Evolutionary conservation across 2,797 vertebrate genomes (phyloP).

Genomic region (Hypotaenidia philippensis): DNA sequence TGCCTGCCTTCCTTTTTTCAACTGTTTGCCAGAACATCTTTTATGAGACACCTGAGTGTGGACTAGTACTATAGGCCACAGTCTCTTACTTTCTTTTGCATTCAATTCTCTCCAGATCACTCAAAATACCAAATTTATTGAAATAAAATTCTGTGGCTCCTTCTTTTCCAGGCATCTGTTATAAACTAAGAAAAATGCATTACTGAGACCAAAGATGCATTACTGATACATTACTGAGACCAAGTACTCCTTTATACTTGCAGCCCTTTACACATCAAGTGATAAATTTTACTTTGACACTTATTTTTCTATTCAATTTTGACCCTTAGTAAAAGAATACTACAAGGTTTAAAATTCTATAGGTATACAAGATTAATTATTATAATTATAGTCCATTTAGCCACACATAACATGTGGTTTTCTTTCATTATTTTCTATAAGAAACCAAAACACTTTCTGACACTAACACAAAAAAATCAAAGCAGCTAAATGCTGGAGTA

Average conservation of each 20-base stretch:
- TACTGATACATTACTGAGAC: background rate
- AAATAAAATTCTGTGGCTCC: background rate
- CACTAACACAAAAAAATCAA: background rate
- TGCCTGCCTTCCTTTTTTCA: background rate
- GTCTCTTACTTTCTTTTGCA: background rate
- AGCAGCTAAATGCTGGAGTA: background rate
- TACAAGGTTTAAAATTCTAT: background rate
- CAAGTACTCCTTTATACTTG: background rate
- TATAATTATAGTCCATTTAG: background rate
- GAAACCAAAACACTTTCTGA: background rate
- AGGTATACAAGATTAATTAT: background rate
- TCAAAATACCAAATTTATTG: background rate
- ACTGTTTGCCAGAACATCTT: background rate
- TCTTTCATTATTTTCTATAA: background rate
- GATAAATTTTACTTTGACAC: background rate
- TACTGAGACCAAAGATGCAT: background rate
- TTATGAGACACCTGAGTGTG: background rate
- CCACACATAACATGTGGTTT: background rate
- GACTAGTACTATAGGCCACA: background rate
- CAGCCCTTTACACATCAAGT: background rate
- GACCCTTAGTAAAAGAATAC: rapidly evolving
- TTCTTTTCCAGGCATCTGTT: background rate
- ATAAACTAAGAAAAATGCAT: background rate
- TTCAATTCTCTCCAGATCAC: background rate
- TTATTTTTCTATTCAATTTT: background rate